A percentile compares a stretch with the other conserved stretches of the same genome.
These are phyloP conservation scores for Coenonympha arcania DNA, from an alignment of 2,888 invertebrate species.

Conservation along the genomic window DNA sequence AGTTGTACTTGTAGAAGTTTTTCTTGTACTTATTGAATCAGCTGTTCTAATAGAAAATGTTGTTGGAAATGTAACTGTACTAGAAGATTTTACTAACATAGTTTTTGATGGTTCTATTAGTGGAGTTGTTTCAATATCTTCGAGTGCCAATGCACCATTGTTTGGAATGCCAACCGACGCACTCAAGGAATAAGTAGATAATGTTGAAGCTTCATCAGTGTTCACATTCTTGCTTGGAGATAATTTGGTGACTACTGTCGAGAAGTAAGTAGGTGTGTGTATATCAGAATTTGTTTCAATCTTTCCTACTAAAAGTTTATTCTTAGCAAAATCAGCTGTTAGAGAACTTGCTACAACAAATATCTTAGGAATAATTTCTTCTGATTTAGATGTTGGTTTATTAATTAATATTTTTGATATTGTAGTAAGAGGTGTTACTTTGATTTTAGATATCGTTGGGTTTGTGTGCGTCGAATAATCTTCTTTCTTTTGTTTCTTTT, in stretches of 20 bases:
- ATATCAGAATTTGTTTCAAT: not conserved
- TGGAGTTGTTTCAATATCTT: not conserved
- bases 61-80: not conserved
- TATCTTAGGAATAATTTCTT: not conserved
- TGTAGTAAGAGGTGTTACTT: not conserved
- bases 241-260: not conserved
- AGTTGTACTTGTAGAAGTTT: conserved; percentile 2
- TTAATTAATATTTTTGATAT: not conserved
- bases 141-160: not conserved
- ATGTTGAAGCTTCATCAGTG: not conserved
- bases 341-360: not conserved
- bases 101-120: not conserved
- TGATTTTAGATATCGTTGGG: not conserved
- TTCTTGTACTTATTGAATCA: not conserved
- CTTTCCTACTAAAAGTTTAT: not conserved
- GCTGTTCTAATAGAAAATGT: conserved; percentile 1
- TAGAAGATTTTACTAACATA: not conserved
- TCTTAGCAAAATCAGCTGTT: not conserved
- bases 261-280: not conserved
- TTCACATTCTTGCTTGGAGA: not conserved
- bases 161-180: too few species aligned
- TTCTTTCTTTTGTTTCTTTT: not conserved
- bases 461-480: not conserved
- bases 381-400: not conserved
- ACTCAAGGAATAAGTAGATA: not conserved